These are phyloP conservation scores for Pseudomugil tenellus DNA, from an alignment of 2,797 vertebrate species.

Conservation along the genomic window DNA sequence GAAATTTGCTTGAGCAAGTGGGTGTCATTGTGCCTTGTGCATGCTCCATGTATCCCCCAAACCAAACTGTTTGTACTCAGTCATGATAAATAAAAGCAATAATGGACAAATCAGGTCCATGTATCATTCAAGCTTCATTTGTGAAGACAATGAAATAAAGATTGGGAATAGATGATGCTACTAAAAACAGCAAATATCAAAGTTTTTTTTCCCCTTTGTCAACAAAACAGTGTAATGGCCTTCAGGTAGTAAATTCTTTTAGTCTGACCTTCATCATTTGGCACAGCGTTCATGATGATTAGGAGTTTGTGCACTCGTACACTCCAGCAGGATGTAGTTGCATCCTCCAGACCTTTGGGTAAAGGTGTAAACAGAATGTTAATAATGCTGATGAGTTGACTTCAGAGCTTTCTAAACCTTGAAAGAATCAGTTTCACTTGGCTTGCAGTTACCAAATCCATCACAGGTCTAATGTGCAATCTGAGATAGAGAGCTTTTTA, in stretches of 20 bases:
- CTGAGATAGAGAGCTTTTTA: slow-evolving; percentile 45
- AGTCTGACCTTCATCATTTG: neutral
- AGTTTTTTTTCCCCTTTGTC: neutral
- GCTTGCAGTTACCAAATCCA: slow-evolving; percentile 9
- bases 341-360: neutral
- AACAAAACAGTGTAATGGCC: neutral
- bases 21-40: neutral
- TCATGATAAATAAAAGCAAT: neutral
- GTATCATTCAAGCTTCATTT: neutral
- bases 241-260: neutral
- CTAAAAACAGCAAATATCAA: neutral
- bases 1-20: neutral
- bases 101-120: neutral
- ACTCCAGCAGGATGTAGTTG: neutral
- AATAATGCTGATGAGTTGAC: slow-evolving; percentile 6
- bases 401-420: slow-evolving; percentile 9
- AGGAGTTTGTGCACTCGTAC: neutral
- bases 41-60: neutral
- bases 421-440: slow-evolving; percentile 19
- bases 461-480: slow-evolving; percentile 45
- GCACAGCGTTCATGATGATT: neutral
- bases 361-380: neutral
- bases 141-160: neutral
- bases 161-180: neutral
- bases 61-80: neutral